Evolutionary conservation across 2,113 vertebrate genomes (phyloP).

Genomic region (Lasiurus borealis): DNA sequence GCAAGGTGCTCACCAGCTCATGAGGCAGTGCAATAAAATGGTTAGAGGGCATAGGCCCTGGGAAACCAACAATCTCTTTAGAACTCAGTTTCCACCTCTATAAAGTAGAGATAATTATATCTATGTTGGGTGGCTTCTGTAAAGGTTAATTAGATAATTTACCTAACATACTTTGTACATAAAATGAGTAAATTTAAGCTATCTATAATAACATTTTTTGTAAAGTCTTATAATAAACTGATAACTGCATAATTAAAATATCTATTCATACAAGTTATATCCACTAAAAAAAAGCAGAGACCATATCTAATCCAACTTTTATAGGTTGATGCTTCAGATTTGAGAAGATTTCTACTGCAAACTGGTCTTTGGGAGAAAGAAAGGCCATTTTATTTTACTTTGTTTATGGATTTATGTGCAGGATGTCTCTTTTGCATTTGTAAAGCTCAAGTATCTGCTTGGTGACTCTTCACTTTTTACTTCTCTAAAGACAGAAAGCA

Average conservation of each 20-base stretch:
- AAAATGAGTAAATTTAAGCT: not conserved
- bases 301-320: not conserved
- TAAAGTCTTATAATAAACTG: not conserved
- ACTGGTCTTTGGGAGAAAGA: not conserved
- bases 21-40: not conserved
- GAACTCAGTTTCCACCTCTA: not conserved
- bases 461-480: not conserved
- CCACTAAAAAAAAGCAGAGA: not conserved
- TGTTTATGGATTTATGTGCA: not conserved
- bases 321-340: not conserved
- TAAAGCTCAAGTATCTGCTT: not conserved
- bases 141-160: not conserved
- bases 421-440: not conserved
- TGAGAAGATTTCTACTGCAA: not conserved
- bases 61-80: not conserved
- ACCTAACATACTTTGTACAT: not conserved
- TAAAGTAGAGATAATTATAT: not conserved
- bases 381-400: not conserved
- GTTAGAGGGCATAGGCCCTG: not conserved
- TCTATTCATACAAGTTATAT: not conserved
- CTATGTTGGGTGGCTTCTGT: not conserved
- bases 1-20: not conserved
- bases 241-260: conserved; percentile 1
- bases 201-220: not conserved
- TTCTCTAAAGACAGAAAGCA: not conserved